Base-by-base conservation (phyloP, 2,113 vertebrate species). In the Proterorhinus semilunaris region DNA sequence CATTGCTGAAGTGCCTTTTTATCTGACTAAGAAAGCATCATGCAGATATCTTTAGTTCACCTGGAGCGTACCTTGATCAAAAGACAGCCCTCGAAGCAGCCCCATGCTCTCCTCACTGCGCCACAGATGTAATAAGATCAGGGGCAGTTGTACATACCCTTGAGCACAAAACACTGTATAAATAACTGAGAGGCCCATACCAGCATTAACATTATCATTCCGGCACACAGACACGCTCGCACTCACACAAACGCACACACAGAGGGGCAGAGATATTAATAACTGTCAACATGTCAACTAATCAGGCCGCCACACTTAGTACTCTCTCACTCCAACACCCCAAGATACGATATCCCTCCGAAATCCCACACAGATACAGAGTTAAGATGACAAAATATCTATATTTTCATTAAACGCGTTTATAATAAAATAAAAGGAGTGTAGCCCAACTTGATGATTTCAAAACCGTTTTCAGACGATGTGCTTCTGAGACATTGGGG, bases 141-240 rank as follows among this genome's bases (percentile, higher is more conserved):
- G 70, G 75, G 77, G 70, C 66, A 66, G 76, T 43, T 81, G 79
- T 80, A 75, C 58, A 79, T 89, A 89, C 85, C 86, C 79, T 81
- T 87, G 85, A 87, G 86, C 86, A 89, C 87, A 91, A 89, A 91
- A 86, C 85, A 85, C 86, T 85, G 88, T 90, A 91, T 91, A 90
- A 92, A 91, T 91, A 92, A 91, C 90, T 77, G 64, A 83, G 85
- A 82, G 85, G 86, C 86, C 79, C 75, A 88, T 89, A 87, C 83
- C 74, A 45, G 8, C 82, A 91, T 89, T 90, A 87, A 87, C 89
- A 89, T 88, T 87, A 88, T 87, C 78, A 85, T 84, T 83, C 83
- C 75, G 66, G 63, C 71, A 76, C 68, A 79, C 57, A 64, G 71
- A 49, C 68, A 71, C 62, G 66, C 10, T 46, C 58, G 62, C 62